phyloP scores from a whole-genome alignment of 2,113 vertebrate species.

The Spilogale gracilis region DNA sequence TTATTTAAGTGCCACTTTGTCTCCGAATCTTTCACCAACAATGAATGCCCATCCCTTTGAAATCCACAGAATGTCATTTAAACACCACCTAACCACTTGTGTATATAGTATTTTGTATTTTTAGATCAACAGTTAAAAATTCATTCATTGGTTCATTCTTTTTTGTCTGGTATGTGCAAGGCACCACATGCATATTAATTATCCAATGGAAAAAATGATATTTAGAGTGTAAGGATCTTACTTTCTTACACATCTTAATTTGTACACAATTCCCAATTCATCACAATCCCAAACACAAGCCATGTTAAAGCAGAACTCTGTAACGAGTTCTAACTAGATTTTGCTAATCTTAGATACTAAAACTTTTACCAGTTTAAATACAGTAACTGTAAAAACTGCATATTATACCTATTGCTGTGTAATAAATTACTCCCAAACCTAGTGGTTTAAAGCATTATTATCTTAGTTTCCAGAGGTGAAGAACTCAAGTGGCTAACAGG shows the following conservation, averaged over 20 bases:
- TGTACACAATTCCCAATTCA: background rate
- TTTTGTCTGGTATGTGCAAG: background rate
- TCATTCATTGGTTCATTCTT: background rate
- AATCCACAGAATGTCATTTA: constrained; percentile 24
- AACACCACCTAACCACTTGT: background rate
- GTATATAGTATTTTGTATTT: constrained; percentile 27
- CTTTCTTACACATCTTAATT: background rate
- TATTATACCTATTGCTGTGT: background rate
- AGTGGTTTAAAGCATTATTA: background rate
- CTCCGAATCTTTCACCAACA: constrained; percentile 4
- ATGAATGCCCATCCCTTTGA: background rate
- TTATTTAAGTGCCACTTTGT: background rate
- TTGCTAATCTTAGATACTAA: background rate
- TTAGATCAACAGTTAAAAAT: background rate
- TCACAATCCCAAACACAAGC: background rate
- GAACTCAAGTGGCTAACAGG: background rate
- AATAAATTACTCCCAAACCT: constrained; percentile 9
- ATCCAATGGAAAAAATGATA: background rate
- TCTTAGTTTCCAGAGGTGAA: background rate
- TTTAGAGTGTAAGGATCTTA: background rate
- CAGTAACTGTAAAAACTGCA: background rate
- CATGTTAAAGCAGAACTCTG: background rate
- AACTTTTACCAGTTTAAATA: constrained; percentile 3
- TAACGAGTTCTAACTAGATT: constrained; percentile 20
- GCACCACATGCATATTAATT: background rate